Base-by-base conservation (phyloP, 2,888 invertebrate species). In the Sipha maydis region DNA sequence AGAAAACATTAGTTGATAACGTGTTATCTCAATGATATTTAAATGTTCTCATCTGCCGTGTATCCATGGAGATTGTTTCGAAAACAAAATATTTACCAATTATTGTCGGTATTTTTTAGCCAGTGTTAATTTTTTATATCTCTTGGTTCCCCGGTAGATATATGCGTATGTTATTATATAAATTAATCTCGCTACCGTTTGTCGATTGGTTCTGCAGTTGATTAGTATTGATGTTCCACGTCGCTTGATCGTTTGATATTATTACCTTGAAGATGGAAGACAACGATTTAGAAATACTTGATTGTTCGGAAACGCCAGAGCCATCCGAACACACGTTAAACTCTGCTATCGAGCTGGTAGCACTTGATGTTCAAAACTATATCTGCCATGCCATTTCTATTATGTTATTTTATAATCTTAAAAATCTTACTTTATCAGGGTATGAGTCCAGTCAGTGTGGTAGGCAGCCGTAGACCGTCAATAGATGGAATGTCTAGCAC, bases 401-500 rank as follows among this genome's bases (percentile, higher is more conserved):
- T 28, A 48, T 56, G 56, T 21, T 9, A 1, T 75, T 67, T 19
- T 71, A 34, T 34, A 34, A 34, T 34, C 4, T 34, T 3, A 34
- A 3, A 34, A 34, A 34, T 34, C 34, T 34, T 34, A 14, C 75
- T 61, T 28, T 71, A 7, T 41, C 28, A 88, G 86, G 86, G 83
- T 1, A n/a, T 84, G 41, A 89, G 89, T 54, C 88, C 85, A 5
- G 77, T 86, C 19, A 78, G 83, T 25, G 71, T 61, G 34, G 19
- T 48, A 21, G 90, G 79, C 19, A 90, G 90, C 67, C 77, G 90
- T 77, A 83, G 90, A 86, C 89, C 85, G 14, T 90, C 90, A 3
- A 75, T 89, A 9, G 90, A 89, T 38, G 90, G 90, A 14, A 89
- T 89, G 76, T 91, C 91, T 84, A 89, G 90, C 9, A 71, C 86